Evolutionary conservation across 2,113 vertebrate genomes (phyloP).

Genomic region (Synodontis membranacea): DNA sequence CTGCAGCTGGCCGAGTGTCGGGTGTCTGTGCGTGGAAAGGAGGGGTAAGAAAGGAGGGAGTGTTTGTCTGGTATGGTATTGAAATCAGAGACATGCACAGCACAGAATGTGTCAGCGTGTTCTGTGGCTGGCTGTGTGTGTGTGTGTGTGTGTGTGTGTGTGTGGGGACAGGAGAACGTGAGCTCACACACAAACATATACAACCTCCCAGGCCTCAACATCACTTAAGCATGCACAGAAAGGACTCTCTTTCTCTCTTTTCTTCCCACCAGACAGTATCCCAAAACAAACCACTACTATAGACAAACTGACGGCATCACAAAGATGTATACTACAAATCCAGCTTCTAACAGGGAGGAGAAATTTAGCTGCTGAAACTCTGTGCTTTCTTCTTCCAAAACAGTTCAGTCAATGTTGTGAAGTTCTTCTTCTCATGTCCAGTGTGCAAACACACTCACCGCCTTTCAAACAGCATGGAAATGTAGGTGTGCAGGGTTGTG

Average conservation of each 20-base stretch:
- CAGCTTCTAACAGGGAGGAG: neutral
- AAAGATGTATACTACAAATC: neutral
- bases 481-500: slow-evolving; percentile 45
- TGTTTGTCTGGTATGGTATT: slow-evolving; percentile 55
- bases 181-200: neutral
- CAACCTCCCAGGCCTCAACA: slow-evolving; percentile 35
- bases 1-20: slow-evolving; percentile 69
- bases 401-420: neutral
- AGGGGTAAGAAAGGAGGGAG: slow-evolving; percentile 33
- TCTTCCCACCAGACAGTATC: neutral
- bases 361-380: neutral
- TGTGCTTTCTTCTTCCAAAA: neutral
- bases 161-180: neutral
- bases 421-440: neutral
- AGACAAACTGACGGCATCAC: neutral
- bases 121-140: neutral
- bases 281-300: neutral
- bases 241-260: neutral
- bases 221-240: slow-evolving; percentile 46
- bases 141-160: neutral
- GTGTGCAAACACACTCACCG: neutral
- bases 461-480: neutral
- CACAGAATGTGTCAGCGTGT: slow-evolving; percentile 40
- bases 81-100: slow-evolving; percentile 62
- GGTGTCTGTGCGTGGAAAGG: slow-evolving; percentile 53